phyloP scores from a whole-genome alignment of 2,113 vertebrate genomes.

The Coturnix japonica region DNA sequence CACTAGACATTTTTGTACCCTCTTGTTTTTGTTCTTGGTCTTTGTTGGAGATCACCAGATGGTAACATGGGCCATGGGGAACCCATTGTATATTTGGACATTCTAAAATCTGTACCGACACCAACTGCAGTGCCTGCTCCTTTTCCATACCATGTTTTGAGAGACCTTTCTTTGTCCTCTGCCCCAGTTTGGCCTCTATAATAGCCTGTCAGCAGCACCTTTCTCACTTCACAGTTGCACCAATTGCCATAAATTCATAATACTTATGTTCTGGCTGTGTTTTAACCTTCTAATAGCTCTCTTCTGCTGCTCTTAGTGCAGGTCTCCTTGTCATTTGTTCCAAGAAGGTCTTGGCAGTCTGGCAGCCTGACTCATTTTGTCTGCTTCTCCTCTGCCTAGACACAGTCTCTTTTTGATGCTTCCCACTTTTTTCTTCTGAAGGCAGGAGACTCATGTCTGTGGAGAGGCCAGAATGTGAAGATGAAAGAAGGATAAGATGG shows the following conservation, averaged over 20 bases:
- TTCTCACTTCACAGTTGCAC: not conserved
- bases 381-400: not conserved
- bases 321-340: not conserved
- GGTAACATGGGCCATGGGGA: not conserved
- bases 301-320: not conserved
- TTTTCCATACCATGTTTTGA: not conserved
- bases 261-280: not conserved
- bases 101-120: not conserved
- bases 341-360: not conserved
- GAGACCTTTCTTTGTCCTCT: not conserved
- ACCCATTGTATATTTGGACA: not conserved
- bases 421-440: not conserved
- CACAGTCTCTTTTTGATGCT: not conserved
- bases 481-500: not conserved
- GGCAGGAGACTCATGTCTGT: not conserved
- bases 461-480: not conserved
- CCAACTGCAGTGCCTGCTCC: not conserved
- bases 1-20: not conserved
- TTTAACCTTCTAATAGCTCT: not conserved
- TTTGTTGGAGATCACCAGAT: not conserved
- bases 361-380: not conserved
- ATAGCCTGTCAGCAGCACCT: not conserved
- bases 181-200: not conserved
- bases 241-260: not conserved
- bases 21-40: not conserved